These are phyloP conservation scores for Girardinichthys multiradiatus DNA, from an alignment of 2,113 vertebrate genomes.

Conservation along the genomic window DNA sequence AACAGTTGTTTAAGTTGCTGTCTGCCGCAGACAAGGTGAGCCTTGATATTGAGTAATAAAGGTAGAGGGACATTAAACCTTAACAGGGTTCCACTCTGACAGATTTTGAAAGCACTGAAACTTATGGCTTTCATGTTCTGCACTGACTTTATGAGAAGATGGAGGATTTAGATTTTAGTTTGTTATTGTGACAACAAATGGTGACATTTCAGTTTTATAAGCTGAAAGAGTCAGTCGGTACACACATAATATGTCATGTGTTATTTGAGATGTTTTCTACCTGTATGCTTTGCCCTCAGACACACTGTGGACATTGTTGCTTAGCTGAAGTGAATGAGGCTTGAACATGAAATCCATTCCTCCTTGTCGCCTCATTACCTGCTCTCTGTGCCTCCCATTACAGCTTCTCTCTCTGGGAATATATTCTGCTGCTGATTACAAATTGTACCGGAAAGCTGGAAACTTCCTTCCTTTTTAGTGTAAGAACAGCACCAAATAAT, in stretches of 20 bases:
- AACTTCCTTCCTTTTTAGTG: neutral
- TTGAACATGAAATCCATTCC: conserved; percentile 34
- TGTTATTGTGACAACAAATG: neutral
- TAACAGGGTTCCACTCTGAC: conserved; percentile 24
- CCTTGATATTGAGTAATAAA: conserved; percentile 30
- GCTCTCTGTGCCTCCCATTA: conserved; percentile 41
- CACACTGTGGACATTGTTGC: conserved; percentile 9
- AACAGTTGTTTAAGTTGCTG: conserved; percentile 23
- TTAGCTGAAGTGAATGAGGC: conserved; percentile 33
- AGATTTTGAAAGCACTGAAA: neutral
- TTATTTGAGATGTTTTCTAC: neutral
- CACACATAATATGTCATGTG: neutral
- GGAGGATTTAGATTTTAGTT: conserved; percentile 3
- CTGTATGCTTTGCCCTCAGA: conserved; percentile 1
- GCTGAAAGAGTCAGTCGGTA: neutral
- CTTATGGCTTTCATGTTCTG: conserved; percentile 7
- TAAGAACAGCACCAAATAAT: neutral
- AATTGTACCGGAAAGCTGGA: conserved; percentile 17
- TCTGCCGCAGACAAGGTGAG: conserved; percentile 22
- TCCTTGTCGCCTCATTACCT: conserved; percentile 44
- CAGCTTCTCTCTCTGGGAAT: conserved; percentile 18
- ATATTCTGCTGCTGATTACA: conserved; percentile 7
- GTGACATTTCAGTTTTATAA: conserved; percentile 1
- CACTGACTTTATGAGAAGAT: neutral
- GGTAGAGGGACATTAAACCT: conserved; percentile 40